Evolutionary conservation across 2,888 invertebrate genomes (phyloP).

Genomic region (Galerucella pusilla): DNA sequence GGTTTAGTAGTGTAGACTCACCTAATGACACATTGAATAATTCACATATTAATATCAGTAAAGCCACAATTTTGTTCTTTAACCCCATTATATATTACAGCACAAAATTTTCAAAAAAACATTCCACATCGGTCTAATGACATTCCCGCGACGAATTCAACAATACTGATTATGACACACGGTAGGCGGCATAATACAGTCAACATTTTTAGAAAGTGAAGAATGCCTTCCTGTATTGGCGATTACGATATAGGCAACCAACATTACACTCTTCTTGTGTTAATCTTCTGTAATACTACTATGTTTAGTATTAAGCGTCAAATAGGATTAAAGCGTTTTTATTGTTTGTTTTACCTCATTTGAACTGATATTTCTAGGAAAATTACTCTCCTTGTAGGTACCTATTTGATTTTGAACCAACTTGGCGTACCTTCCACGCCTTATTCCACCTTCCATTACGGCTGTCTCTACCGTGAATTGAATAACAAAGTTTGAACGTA

Average conservation of each 20-base stretch:
- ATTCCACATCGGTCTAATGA: background rate
- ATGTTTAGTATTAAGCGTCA: too few species aligned
- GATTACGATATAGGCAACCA: background rate
- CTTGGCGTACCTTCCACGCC: too few species aligned
- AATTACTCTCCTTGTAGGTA: too few species aligned
- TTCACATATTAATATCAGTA: conserved; percentile 1
- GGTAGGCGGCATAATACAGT: background rate
- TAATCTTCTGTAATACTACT: too few species aligned
- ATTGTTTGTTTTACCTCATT: too few species aligned
- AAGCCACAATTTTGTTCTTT: background rate
- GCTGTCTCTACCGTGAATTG: too few species aligned
- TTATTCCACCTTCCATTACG: too few species aligned
- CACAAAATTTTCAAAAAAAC: conserved; percentile 1
- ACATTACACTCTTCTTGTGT: background rate
- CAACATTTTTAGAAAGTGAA: conserved; percentile 1
- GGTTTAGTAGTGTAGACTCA: background rate
- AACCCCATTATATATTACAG: background rate
- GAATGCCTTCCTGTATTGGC: background rate
- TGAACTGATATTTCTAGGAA: too few species aligned
- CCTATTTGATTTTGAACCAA: too few species aligned
- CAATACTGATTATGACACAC: conserved; percentile 3
- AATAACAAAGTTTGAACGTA: too few species aligned
- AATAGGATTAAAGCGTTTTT: too few species aligned
- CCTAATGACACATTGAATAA: background rate
- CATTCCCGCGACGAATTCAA: conserved; percentile 7